Evolutionary conservation across 2,797 vertebrate genomes (phyloP).

Genomic region (Crenichthys baileyi): DNA sequence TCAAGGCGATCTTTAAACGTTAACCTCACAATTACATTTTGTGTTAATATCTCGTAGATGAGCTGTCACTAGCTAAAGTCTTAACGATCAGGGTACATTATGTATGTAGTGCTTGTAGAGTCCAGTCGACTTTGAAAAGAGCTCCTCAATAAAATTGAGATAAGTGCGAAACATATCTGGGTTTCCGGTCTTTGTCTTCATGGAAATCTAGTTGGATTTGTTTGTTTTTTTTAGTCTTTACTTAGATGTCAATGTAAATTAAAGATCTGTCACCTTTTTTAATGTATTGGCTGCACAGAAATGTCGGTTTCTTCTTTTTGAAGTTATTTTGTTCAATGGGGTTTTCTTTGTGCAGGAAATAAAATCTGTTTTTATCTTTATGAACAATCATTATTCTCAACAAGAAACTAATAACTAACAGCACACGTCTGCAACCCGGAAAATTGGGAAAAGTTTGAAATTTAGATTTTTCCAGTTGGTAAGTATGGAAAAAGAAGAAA

Average conservation of each 20-base stretch:
- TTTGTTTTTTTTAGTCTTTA: not conserved
- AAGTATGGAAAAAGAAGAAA: too few species aligned
- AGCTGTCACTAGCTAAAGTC: conserved; percentile 8
- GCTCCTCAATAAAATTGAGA: conserved; percentile 40
- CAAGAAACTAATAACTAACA: too few species aligned
- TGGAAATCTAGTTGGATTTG: not conserved
- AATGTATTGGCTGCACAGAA: not conserved
- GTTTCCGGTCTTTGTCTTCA: conserved; percentile 19
- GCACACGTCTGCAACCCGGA: too few species aligned
- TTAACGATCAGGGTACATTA: conserved; percentile 12
- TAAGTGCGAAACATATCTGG: not conserved
- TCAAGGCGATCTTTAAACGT: conserved; percentile 3
- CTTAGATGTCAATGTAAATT: not conserved
- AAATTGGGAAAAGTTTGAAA: too few species aligned
- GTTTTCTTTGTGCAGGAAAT: not conserved
- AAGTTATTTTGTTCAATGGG: not conserved
- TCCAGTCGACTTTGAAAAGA: conserved; percentile 2
- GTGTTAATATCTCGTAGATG: not conserved
- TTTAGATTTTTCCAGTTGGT: too few species aligned
- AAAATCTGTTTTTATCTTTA: not conserved
- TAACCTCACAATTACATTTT: not conserved
- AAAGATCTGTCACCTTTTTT: not conserved
- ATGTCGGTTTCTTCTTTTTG: not conserved
- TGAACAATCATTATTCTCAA: not conserved
- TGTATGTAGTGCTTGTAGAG: conserved; percentile 21